Conservation (phyloP, 2,888 invertebrate species). For the Boloria euphrosyne region DNA sequence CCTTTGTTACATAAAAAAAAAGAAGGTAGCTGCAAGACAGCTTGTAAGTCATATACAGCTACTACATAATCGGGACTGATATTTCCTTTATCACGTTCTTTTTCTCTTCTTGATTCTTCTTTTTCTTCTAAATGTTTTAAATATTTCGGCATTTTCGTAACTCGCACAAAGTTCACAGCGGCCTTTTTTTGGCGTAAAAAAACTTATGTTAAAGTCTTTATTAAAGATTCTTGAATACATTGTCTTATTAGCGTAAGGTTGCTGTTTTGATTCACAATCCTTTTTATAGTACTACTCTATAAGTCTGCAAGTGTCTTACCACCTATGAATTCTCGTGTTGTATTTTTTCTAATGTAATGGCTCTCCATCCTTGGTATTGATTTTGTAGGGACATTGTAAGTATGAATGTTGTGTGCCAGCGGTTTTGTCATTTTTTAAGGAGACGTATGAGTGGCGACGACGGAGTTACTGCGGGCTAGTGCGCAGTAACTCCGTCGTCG, state of each 20-base stretch:
- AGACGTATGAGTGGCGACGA: too few relatives aligned
- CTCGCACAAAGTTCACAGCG: constrained; percentile 21
- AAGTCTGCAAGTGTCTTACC: constrained; percentile 37
- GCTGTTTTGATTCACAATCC: constrained; percentile 4
- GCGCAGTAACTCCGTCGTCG: too few relatives aligned
- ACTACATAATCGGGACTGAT: constrained; percentile 23
- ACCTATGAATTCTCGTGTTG: constrained; percentile 37
- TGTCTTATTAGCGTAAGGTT: constrained; percentile 8
- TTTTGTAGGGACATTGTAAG: too few relatives aligned
- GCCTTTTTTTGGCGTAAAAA: constrained; percentile 21
- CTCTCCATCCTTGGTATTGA: constrained; percentile 40
- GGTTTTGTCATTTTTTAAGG: too few relatives aligned
- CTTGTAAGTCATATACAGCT: constrained; percentile 42
- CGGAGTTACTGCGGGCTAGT: too few relatives aligned
- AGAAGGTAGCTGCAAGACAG: constrained; percentile 41
- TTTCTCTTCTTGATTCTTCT: constrained; percentile 12
- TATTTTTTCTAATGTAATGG: constrained; percentile 38
- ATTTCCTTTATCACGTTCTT: constrained; percentile 17
- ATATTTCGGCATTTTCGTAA: constrained; percentile 13
- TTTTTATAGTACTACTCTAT: constrained; percentile 31
- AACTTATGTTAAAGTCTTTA: constrained; percentile 25
- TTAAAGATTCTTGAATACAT: constrained; percentile 23
- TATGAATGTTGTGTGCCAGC: too few relatives aligned
- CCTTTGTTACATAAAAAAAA: too few relatives aligned
- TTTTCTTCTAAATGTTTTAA: constrained; percentile 10